These are phyloP conservation scores for Macrosiphum euphorbiae DNA, from an alignment of 2,888 invertebrate genomes.

Conservation along the genomic window DNA sequence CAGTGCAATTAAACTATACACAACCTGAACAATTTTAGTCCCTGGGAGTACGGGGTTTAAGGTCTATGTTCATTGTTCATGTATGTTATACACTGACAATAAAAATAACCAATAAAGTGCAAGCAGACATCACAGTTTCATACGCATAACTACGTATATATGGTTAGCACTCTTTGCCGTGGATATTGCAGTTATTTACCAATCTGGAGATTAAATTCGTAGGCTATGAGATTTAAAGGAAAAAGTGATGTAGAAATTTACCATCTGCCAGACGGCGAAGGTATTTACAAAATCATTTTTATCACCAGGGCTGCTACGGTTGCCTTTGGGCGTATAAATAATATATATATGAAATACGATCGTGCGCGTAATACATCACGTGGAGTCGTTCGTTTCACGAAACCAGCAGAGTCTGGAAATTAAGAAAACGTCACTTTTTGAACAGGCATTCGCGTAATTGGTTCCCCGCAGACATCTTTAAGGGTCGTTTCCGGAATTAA, in stretches of 20 bases:
- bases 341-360: slow-evolving; percentile 33
- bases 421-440: slow-evolving; percentile 44
- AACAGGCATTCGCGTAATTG: slow-evolving; percentile 49
- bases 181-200: not conserved
- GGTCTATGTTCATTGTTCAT: not conserved
- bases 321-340: not conserved
- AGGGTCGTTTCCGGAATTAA: slow-evolving; percentile 55
- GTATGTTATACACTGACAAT: not conserved
- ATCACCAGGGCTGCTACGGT: not conserved
- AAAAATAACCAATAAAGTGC: not conserved
- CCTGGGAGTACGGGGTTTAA: not conserved
- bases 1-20: not conserved
- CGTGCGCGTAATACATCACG: slow-evolving; percentile 11
- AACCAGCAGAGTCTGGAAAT: not conserved
- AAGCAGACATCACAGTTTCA: not conserved
- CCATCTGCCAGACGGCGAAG: not conserved
- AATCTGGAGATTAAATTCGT: not conserved
- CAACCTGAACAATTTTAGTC: not conserved
- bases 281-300: slow-evolving; percentile 21
- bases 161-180: not conserved
- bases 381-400: not conserved
- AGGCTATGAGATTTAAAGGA: not conserved
- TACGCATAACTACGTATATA: not conserved
- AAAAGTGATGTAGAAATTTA: not conserved
- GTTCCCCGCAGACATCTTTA: slow-evolving; percentile 40